A percentile compares a stretch with the other conserved stretches of the same genome.
Evolutionary conservation across 2,888 invertebrate species (phyloP).

Genomic region (Dryobota labecula): DNA sequence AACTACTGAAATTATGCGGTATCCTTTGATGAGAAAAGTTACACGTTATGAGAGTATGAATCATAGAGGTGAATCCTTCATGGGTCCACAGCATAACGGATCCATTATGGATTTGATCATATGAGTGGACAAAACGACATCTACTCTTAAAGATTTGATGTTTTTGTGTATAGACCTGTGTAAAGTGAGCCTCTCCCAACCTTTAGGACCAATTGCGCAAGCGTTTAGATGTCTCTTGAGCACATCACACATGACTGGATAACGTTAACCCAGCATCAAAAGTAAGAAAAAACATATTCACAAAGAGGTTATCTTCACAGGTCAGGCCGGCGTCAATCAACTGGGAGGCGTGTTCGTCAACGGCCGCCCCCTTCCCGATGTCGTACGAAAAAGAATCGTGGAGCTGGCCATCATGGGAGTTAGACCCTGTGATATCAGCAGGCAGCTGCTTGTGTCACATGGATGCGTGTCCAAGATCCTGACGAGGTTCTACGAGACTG

Average conservation of each 20-base stretch:
- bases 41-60: conserved; percentile 20
- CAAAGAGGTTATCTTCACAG: conserved; percentile 86
- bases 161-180: too few species aligned
- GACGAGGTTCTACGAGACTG: conserved; percentile 98
- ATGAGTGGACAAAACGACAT: not conserved
- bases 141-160: too few species aligned
- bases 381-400: conserved; percentile 97
- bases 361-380: conserved; percentile 98
- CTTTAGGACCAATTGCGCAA: too few species aligned
- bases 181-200: too few species aligned
- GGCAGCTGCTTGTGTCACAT: conserved; percentile 98
- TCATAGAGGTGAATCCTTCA: conserved; percentile 4
- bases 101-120: not conserved
- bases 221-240: too few species aligned
- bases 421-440: conserved; percentile 98
- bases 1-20: conserved; percentile 61
- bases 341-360: conserved; percentile 99
- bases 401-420: conserved; percentile 98
- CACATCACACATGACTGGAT: too few species aligned
- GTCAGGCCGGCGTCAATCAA: conserved; percentile 99
- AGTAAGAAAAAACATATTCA: conserved; percentile 25
- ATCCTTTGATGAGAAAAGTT: conserved; percentile 27
- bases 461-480: conserved; percentile 99
- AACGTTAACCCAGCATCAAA: not conserved
- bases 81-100: not conserved